Conservation (phyloP, 2,888 invertebrate species). For the Macroteleia sp. region DNA sequence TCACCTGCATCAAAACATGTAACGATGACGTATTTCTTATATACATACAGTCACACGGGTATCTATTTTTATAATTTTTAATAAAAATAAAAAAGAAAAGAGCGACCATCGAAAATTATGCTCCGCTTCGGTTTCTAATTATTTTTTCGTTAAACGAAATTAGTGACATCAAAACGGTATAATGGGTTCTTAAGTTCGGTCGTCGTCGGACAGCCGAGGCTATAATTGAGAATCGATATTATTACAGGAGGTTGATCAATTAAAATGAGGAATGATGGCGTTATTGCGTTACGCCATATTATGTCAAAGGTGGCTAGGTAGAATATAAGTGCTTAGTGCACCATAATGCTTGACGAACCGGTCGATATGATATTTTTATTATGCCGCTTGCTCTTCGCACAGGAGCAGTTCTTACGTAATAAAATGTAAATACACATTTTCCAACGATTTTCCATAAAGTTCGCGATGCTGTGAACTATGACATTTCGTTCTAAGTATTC, state of each 20-base stretch:
- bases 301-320: slow-evolving; percentile 30
- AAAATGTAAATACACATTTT: slow-evolving; percentile 28
- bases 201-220: slow-evolving; percentile 3
- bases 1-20: too few species aligned
- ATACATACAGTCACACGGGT: too few species aligned
- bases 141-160: slow-evolving; percentile 24
- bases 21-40: too few species aligned
- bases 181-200: slow-evolving; percentile 14
- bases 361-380: slow-evolving; percentile 49
- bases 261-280: slow-evolving; percentile 42
- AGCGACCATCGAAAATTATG: too few species aligned
- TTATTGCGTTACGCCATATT: slow-evolving; percentile 43
- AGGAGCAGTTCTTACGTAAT: slow-evolving; percentile 20
- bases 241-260: slow-evolving; percentile 45
- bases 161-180: slow-evolving; percentile 13
- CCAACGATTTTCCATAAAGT: slow-evolving; percentile 1
- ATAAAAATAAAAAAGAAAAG: too few species aligned
- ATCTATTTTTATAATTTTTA: too few species aligned
- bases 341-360: slow-evolving; percentile 12
- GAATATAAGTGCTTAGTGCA: slow-evolving; percentile 33
- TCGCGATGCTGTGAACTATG: slow-evolving; percentile 7
- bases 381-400: slow-evolving; percentile 5
- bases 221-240: slow-evolving; percentile 50
- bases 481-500: slow-evolving; percentile 21
- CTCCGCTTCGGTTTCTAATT: slow-evolving; percentile 26